Conservation (phyloP, 2,797 vertebrate genomes). For the Mus spretus region DNA sequence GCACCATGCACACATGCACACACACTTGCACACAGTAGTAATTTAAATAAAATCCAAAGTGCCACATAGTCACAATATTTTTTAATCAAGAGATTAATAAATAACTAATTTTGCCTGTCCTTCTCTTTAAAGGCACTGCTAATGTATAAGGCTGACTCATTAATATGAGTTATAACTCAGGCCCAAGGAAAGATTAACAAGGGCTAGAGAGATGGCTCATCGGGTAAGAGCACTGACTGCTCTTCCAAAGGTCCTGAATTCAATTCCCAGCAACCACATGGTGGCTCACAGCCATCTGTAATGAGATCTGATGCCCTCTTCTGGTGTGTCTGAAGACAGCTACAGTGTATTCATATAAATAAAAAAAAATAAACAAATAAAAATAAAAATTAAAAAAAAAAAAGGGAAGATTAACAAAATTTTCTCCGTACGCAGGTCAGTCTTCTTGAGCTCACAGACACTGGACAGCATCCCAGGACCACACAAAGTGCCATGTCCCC, state of each 20-base stretch:
- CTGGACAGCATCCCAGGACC: not conserved
- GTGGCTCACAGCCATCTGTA: too few relatives aligned
- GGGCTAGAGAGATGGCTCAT: too few relatives aligned
- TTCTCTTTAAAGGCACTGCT: conserved; percentile 42
- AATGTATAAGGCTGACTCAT: not conserved
- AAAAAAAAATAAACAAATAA: too few relatives aligned
- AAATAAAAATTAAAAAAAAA: too few relatives aligned
- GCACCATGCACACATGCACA: not conserved
- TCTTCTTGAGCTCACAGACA: not conserved
- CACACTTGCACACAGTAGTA: not conserved
- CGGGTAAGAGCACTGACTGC: too few relatives aligned
- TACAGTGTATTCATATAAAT: too few relatives aligned
- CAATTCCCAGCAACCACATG: too few relatives aligned
- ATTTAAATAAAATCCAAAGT: not conserved
- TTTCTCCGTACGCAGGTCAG: not conserved
- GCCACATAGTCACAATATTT: not conserved
- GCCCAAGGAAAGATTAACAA: not conserved
- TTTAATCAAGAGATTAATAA: not conserved
- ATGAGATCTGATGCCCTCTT: too few relatives aligned
- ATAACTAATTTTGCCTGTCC: not conserved
- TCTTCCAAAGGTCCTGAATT: too few relatives aligned
- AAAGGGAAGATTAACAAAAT: not conserved
- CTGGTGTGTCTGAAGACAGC: too few relatives aligned
- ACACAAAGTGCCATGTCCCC: not conserved
- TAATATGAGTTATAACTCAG: not conserved